Evolutionary conservation across 2,888 invertebrate species (phyloP).

Genomic region (Leptinotarsa rubiginosa): DNA sequence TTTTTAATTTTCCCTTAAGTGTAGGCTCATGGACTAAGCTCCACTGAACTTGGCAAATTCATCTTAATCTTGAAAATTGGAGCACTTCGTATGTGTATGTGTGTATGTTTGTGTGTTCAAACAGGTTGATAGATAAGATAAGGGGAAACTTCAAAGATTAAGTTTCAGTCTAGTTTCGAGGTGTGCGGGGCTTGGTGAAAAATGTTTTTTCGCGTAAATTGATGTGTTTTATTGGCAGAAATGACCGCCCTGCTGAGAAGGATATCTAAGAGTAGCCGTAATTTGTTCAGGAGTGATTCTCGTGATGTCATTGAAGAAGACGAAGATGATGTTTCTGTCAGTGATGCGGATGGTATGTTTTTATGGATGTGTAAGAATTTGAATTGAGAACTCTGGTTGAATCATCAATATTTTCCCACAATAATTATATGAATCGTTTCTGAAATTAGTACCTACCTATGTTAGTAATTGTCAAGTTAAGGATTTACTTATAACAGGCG

Average conservation of each 20-base stretch:
- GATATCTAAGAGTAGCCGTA: slow-evolving; percentile 48
- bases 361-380: not conserved
- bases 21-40: not conserved
- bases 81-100: slow-evolving; percentile 3
- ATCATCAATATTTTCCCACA: no score
- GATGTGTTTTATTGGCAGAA: slow-evolving; percentile 15
- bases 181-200: slow-evolving; percentile 20
- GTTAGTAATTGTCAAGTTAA: no score
- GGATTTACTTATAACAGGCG: no score
- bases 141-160: not conserved
- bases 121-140: slow-evolving; percentile 27
- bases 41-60: slow-evolving; percentile 33
- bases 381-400: no score
- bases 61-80: slow-evolving; percentile 36
- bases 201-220: slow-evolving; percentile 19
- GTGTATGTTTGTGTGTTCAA: not conserved
- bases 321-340: slow-evolving; percentile 27
- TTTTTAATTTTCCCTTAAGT: no score
- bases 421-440: no score
- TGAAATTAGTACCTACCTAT: no score
- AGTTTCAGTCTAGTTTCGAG: slow-evolving; percentile 28
- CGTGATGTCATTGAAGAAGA: slow-evolving; percentile 45
- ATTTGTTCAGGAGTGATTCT: slow-evolving; percentile 43
- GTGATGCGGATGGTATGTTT: slow-evolving; percentile 31
- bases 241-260: slow-evolving; percentile 50